These are phyloP conservation scores for Silurus meridionalis DNA, from an alignment of 2,113 vertebrate genomes.

Conservation along the genomic window DNA sequence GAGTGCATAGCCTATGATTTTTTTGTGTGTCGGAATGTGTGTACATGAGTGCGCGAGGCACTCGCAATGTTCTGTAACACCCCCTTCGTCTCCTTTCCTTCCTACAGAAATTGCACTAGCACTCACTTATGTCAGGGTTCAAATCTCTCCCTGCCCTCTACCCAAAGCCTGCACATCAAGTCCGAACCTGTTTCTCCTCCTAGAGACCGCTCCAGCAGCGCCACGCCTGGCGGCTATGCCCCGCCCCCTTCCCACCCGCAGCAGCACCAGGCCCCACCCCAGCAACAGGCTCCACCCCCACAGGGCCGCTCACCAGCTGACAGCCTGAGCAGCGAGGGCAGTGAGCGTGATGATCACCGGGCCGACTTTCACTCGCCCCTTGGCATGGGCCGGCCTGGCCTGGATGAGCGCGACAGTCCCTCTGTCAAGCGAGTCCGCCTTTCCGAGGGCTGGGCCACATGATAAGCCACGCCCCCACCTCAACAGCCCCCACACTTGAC, in stretches of 20 bases:
- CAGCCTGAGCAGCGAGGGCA: conserved; percentile 98
- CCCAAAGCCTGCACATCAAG: conserved; percentile 99
- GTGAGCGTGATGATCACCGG: conserved; percentile 95
- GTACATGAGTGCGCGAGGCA: conserved; percentile 77
- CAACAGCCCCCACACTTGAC: conserved; percentile 48
- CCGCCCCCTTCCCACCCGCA: conserved; percentile 50
- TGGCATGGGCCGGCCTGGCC: conserved; percentile 91
- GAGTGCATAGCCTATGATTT: not conserved
- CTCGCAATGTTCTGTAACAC: conserved; percentile 89
- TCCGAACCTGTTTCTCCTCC: conserved; percentile 99
- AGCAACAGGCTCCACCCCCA: conserved; percentile 83
- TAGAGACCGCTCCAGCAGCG: conserved; percentile 96
- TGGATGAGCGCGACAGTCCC: conserved; percentile 96
- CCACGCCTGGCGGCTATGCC: conserved; percentile 90
- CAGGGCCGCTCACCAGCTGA: conserved; percentile 92
- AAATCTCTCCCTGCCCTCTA: conserved; percentile 99
- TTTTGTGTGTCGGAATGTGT: conserved; percentile 58
- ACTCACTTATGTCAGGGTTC: conserved; percentile 99
- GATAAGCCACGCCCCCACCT: conserved; percentile 70
- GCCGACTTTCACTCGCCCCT: conserved; percentile 98
- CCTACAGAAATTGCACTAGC: conserved; percentile 99
- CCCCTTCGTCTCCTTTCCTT: conserved; percentile 89
- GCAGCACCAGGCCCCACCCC: conserved; percentile 71
- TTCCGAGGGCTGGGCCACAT: conserved; percentile 99
- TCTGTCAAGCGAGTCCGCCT: conserved; percentile 97